Percentiles rank a stretch among this genome's conserved stretches.
phyloP scores from a whole-genome alignment of 2,888 invertebrate species.

The Stenotaenia linearis region DNA sequence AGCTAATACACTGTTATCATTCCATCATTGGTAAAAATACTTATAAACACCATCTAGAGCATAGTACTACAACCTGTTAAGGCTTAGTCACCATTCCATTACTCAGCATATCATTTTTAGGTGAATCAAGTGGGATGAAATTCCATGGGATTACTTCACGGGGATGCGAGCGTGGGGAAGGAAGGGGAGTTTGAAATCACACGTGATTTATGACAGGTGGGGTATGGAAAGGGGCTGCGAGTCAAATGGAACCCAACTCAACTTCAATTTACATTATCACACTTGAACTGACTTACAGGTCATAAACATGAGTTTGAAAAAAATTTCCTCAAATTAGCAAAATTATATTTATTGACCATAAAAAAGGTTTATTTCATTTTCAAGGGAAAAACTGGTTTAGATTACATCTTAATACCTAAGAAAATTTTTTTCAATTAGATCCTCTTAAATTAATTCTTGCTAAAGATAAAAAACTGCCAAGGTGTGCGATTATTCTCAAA shows the following conservation, averaged over 20 bases:
- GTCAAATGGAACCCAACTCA: neutral
- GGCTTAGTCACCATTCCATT: conserved; percentile 15
- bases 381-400: neutral
- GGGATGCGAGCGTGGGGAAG: neutral
- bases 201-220: conserved; percentile 10
- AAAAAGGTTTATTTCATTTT: too few relatives aligned
- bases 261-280: conserved; percentile 12
- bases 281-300: neutral
- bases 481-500: too few relatives aligned
- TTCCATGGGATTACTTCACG: neutral
- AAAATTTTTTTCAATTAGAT: too few relatives aligned
- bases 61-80: neutral
- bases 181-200: conserved; percentile 10
- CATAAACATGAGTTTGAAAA: neutral
- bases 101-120: conserved; percentile 9
- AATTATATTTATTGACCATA: neutral
- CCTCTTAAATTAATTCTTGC: too few relatives aligned
- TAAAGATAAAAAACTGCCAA: neutral
- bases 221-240: neutral
- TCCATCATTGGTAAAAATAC: too few relatives aligned
- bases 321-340: neutral
- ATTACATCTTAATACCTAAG: too few relatives aligned
- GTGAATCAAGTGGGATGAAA: conserved; percentile 8
- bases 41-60: neutral
- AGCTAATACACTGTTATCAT: too few relatives aligned